A percentile compares a stretch with the other conserved stretches of the same genome.
Evolutionary conservation across 2,888 invertebrate species (phyloP).

Genomic region (Orthosia gothica): DNA sequence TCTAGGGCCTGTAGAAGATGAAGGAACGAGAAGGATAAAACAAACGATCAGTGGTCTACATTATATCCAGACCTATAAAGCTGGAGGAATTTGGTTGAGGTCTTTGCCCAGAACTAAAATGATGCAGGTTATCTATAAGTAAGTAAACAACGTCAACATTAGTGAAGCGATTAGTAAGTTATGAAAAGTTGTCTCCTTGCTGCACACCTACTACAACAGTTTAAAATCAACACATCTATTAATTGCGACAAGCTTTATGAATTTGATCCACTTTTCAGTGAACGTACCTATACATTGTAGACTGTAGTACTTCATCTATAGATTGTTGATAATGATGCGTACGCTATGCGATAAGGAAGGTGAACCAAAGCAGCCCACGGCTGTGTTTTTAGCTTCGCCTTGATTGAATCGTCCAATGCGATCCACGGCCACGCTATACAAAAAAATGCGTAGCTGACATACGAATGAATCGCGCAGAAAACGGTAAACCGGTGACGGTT

Average conservation of each 20-base stretch:
- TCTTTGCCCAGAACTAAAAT: no score
- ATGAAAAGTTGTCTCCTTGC: not conserved
- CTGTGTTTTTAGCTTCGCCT: no score
- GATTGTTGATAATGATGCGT: conserved; percentile 30
- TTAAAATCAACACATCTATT: conserved; percentile 29
- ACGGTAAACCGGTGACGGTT: no score
- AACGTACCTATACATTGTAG: conserved; percentile 11
- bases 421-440: not conserved
- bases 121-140: no score
- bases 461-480: no score
- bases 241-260: conserved; percentile 65
- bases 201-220: not conserved
- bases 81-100: no score
- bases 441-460: no score
- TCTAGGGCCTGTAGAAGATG: no score
- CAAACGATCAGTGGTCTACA: no score
- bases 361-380: not conserved
- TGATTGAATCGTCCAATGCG: not conserved
- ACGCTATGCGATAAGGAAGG: not conserved
- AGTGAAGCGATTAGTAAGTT: not conserved
- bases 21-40: no score
- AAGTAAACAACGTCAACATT: no score
- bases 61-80: no score
- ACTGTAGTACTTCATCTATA: conserved; percentile 31
- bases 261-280: conserved; percentile 67